Evolutionary conservation across 64 coral and sea anemone genomes (phyloP).

Genomic region (Cladopsammia gracilis): DNA sequence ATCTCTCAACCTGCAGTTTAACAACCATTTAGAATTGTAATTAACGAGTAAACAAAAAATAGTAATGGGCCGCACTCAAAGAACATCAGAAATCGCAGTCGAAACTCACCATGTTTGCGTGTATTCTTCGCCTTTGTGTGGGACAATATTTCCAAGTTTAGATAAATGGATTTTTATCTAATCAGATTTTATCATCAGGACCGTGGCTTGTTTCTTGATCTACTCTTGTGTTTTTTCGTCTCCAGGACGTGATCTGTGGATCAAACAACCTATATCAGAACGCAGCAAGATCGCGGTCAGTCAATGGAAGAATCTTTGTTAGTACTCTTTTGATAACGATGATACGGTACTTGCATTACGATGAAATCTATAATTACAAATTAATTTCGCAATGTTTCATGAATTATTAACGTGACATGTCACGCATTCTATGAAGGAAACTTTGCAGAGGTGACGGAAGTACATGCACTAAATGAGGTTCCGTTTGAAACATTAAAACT

Average conservation of each 20-base stretch:
- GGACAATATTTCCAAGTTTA: not conserved
- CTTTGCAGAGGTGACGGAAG: not conserved
- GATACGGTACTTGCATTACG: not conserved
- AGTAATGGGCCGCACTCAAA: not conserved
- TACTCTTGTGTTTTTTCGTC: not conserved
- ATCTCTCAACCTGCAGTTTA: constrained; percentile 5
- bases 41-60: not conserved
- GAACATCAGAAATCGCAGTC: not conserved
- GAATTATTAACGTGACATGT: constrained; percentile 31
- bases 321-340: not conserved
- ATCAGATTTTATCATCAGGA: not conserved
- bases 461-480: too few relatives aligned
- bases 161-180: constrained; percentile 9
- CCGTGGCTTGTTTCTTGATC: not conserved
- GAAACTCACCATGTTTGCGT: constrained; percentile 24
- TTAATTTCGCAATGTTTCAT: constrained; percentile 14
- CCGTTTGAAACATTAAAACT: too few relatives aligned
- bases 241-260: not conserved
- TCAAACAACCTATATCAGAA: not conserved
- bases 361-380: constrained; percentile 11
- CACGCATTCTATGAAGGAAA: not conserved
- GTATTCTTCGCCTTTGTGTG: not conserved
- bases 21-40: not conserved
- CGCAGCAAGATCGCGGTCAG: constrained; percentile 4
- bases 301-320: not conserved